Base-by-base conservation (phyloP, 2,888 invertebrate species). In the Athetis lepigone region DNA sequence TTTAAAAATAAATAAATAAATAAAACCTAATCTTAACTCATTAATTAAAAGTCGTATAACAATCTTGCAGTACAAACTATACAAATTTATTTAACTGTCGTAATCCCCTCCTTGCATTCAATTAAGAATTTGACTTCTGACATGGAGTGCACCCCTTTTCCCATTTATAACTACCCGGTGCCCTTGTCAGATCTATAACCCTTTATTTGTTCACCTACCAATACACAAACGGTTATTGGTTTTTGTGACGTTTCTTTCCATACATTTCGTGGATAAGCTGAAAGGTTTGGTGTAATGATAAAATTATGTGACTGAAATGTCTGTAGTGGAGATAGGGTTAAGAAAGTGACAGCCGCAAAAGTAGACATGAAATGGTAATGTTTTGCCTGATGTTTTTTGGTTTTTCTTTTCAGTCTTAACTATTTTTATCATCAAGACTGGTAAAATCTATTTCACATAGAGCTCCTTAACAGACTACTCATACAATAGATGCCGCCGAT, bases 161-260 rank as follows among this genome's bases (percentile, higher is more conserved):
- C 43, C 49, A 59, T 70, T 66, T 63, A 62, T 66, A 66, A 61
- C 65, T 69, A 64, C 74, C 58, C 50, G 18, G 50, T 66, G 73
- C 66, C 70, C 74, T 64, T 76, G 80, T 66, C 71, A 70, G 77
- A 85, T 85, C 84, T 75, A 84, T 84, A 83, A 75, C 76, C 71
- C 81, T 62, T 74, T 75, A 68, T 77, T 79, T 70, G 66, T 75
- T 63, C 56, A 61, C 61, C 62, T 54, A 62, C 64, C 71, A 51
- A 77, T 46, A 60, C 47, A 50, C 57, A 57, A 72, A 42, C 64
- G 47, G 39, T 73, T 75, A 75, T 75, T 75, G 67, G 61, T 70
- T 67, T 70, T 72, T 58, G 74, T 70, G 57, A 47, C 63, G 46
- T 62, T 65, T 61, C 55, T 47, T 77, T 54, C 54, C 43, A 25